These are phyloP conservation scores for Papilio helenus DNA, from an alignment of 1,140 invertebrate species.

Conservation along the genomic window DNA sequence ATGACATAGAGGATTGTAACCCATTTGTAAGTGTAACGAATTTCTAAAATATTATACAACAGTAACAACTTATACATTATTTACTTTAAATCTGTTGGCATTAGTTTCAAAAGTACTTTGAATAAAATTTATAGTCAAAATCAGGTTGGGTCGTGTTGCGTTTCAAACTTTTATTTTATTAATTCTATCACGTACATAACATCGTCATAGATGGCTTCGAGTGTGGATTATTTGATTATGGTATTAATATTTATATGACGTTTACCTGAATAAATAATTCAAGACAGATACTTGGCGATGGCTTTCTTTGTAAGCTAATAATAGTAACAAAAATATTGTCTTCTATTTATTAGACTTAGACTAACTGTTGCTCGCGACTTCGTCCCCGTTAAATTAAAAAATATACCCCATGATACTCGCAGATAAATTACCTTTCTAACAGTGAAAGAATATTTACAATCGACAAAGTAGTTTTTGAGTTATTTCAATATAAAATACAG, in stretches of 20 bases:
- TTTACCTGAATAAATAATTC: conserved; percentile 35
- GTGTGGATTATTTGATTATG: conserved; percentile 13
- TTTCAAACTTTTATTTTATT: conserved; percentile 11
- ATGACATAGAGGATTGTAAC: neutral
- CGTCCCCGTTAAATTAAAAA: too few relatives aligned
- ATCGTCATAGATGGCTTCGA: conserved; percentile 20
- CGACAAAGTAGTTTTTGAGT: too few relatives aligned
- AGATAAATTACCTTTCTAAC: too few relatives aligned
- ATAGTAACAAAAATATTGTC: neutral
- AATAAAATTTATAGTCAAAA: neutral
- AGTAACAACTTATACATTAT: neutral
- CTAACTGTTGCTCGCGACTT: too few relatives aligned
- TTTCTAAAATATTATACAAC: neutral
- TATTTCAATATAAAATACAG: too few relatives aligned
- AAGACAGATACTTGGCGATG: neutral
- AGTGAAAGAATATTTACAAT: too few relatives aligned
- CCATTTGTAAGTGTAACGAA: neutral
- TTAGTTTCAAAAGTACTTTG: neutral
- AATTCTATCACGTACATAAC: conserved; percentile 20
- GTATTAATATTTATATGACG: conserved; percentile 30
- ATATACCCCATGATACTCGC: too few relatives aligned
- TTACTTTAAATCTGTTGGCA: neutral
- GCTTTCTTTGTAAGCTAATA: conserved; percentile 13
- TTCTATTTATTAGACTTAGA: too few relatives aligned
- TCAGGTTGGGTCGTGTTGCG: neutral